phyloP scores from a whole-genome alignment of 2,797 vertebrate genomes.

The Clarias pachynema region DNA sequence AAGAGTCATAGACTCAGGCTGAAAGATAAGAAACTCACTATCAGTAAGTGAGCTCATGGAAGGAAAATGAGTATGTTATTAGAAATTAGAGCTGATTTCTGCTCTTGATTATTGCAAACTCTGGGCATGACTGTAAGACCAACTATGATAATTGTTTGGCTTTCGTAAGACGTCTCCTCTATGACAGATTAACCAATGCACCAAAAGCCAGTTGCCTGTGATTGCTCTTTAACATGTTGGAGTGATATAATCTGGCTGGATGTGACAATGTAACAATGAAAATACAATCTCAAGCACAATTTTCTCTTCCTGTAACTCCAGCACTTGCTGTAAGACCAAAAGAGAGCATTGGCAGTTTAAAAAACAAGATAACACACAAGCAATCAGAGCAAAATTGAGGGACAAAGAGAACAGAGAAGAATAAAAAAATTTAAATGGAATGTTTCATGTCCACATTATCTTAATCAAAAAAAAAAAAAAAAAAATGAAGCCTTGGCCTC shows the following conservation, averaged over 20 bases:
- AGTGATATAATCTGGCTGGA: neutral
- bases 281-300: neutral
- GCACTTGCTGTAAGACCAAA: neutral
- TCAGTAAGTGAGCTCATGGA: neutral
- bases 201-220: neutral
- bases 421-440: constrained; percentile 39
- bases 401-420: constrained; percentile 42
- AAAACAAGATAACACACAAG: neutral
- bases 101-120: constrained; percentile 1
- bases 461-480: constrained; percentile 40
- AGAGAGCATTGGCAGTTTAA: constrained; percentile 4
- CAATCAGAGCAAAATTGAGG: constrained; percentile 37
- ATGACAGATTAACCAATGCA: neutral
- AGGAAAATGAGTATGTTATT: neutral
- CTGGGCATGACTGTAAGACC: neutral
- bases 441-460: constrained; percentile 58
- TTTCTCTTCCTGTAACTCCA: neutral
- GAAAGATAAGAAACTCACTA: neutral
- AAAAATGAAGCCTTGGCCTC: constrained; percentile 32
- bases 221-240: neutral
- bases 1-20: neutral
- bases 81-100: constrained; percentile 8
- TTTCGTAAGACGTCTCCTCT: neutral
- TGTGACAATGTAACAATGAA: neutral
- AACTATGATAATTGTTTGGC: neutral